Evolutionary conservation across 2,797 vertebrate species (phyloP).

Genomic region (Molossus molossus): DNA sequence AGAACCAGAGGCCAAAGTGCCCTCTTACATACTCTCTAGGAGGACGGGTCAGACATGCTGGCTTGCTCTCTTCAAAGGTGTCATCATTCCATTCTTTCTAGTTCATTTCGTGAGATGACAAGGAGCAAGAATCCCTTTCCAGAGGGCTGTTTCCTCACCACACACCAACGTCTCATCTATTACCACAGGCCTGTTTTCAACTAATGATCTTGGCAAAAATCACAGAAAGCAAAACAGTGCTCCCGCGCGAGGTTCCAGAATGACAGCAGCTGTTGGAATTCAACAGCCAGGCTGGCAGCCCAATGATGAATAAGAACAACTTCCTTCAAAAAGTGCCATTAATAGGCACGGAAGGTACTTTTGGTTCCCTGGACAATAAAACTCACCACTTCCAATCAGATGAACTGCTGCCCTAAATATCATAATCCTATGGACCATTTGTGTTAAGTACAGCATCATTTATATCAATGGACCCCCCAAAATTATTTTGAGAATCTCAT

Average conservation of each 20-base stretch:
- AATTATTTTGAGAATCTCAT: background rate
- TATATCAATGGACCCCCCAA: background rate
- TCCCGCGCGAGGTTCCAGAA: constrained; percentile 41
- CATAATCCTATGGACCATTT: background rate
- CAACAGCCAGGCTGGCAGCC: constrained; percentile 36
- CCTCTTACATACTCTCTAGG: background rate
- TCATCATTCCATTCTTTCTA: background rate
- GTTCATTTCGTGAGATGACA: background rate
- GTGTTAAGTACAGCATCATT: background rate
- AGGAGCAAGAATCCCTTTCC: background rate
- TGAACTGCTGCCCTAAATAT: background rate
- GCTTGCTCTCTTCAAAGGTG: background rate
- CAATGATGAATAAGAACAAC: background rate
- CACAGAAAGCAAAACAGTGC: constrained; percentile 72
- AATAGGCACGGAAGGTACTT: background rate
- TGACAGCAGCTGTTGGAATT: constrained; percentile 71
- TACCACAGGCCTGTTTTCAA: constrained; percentile 52
- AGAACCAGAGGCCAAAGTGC: background rate
- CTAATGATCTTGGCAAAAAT: constrained; percentile 61
- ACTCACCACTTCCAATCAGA: background rate
- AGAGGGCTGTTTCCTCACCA: background rate
- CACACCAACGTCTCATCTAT: constrained; percentile 24
- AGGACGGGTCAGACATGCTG: background rate
- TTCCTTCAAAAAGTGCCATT: constrained; percentile 34
- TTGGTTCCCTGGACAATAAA: background rate